Evolutionary conservation across 2,113 vertebrate species (phyloP), one percentile per base, ranked within the genome.

Genomic region (Apistogramma diplotaenia): DNA sequence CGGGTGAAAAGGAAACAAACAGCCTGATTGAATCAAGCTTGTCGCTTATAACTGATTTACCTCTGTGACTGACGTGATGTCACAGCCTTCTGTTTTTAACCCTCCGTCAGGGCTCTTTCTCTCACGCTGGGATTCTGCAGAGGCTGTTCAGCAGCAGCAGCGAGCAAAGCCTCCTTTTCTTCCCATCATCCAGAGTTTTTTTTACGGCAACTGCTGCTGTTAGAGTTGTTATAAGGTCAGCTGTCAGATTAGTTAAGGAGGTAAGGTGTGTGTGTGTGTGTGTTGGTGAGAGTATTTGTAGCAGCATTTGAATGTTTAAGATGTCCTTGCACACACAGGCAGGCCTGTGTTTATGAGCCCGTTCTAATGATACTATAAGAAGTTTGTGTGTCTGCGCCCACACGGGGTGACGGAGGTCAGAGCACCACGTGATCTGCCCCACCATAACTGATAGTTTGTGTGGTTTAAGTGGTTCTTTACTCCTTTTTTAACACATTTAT

Each of bases 211-310:
- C 35, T 58, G 56, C 76, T 53, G 55, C 79, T 58, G 75, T 21
- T 83, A 10, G 6, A 74, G 83, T 65, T 13, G 2, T 61, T 40
- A 8, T 72, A 74, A 91, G 74, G 82, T 89, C 87, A 80, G 87
- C 85, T 85, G 92, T 84, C 86, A 75, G 77, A 46, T 79, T 21
- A 56, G n/a, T 43, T 76, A 37, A 62, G 18, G 35, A 37, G 25
- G 23, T 33, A 6, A 5, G 29, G 53, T 74, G 60, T 56, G 31
- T 23, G 65, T 21, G 53, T 74, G 60, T 56, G 31, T 23, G 65
- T 21, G 25, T 40, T 61, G 5, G 25, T 76, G 70, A 27, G 49
- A 7, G 16, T 49, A 12, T 49, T 49, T 37, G 29, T 3, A 23
- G 7, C 25, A 35, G 15, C 16, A 6, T 23, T 49, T 12, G 31